A percentile compares a stretch with the other conserved stretches of the same genome.
phyloP scores from a whole-genome alignment of 2,888 invertebrate genomes.

The Pristionchus maxplancki region DNA sequence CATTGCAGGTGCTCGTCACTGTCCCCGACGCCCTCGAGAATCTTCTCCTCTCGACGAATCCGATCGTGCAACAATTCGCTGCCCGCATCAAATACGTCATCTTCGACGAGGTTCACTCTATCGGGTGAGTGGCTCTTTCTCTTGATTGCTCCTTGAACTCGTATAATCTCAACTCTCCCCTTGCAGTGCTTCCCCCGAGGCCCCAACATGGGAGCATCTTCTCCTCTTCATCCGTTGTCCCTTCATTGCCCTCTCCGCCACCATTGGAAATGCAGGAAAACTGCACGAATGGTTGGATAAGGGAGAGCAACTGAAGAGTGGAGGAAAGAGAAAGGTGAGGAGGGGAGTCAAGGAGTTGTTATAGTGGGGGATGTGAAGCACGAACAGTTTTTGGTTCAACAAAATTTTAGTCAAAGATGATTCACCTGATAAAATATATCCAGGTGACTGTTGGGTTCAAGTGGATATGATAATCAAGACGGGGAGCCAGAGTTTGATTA shows the following conservation, averaged over 20 bases:
- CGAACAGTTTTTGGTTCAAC: no score
- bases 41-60: constrained; percentile 71
- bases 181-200: constrained; percentile 69
- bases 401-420: no score
- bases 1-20: constrained; percentile 71
- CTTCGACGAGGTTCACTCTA: constrained; percentile 76
- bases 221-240: constrained; percentile 75
- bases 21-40: constrained; percentile 74
- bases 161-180: no score
- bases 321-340: constrained; percentile 60
- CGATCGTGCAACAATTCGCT: constrained; percentile 71
- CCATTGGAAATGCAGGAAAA: constrained; percentile 73
- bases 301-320: constrained; percentile 68
- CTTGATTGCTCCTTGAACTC: no score
- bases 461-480: no score
- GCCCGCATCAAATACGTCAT: constrained; percentile 75
- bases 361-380: no score
- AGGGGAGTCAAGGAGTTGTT: background rate
- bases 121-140: constrained; percentile 66
- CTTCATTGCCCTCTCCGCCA: constrained; percentile 76
- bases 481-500: background rate
- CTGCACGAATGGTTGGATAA: constrained; percentile 72
- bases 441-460: no score
- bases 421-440: no score
- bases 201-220: constrained; percentile 76